phyloP scores from a whole-genome alignment of 1,140 invertebrate genomes.

The Homarus americanus region DNA sequence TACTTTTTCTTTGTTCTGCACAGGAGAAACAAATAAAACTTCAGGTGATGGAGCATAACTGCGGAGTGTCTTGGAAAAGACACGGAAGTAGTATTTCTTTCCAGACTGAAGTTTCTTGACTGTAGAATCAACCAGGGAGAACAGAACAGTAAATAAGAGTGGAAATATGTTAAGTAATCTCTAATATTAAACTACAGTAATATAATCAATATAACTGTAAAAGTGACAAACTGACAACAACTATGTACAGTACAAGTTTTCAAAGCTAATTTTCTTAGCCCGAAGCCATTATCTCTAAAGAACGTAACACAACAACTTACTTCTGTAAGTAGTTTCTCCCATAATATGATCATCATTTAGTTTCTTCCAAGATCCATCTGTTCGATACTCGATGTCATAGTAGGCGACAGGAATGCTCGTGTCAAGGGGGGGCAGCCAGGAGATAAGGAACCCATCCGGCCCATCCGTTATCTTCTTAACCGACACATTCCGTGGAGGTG shows the following conservation, averaged over 20 bases:
- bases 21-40: constrained; percentile 83
- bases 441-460: constrained; percentile 92
- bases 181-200: too few relatives aligned
- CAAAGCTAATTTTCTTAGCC: not conserved
- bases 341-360: constrained; percentile 92
- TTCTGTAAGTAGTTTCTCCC: constrained; percentile 91
- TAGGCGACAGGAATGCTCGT: constrained; percentile 84
- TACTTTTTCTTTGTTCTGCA: constrained; percentile 90
- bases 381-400: constrained; percentile 94
- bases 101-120: constrained; percentile 94
- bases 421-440: constrained; percentile 89
- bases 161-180: too few relatives aligned
- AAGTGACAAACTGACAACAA: too few relatives aligned
- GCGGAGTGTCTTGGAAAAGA: constrained; percentile 89
- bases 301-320: constrained; percentile 80
- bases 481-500: constrained; percentile 91
- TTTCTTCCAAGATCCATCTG: constrained; percentile 89
- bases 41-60: constrained; percentile 90
- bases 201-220: too few relatives aligned
- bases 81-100: constrained; percentile 92
- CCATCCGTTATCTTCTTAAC: constrained; percentile 91
- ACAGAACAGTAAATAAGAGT: not conserved
- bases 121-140: constrained; percentile 78
- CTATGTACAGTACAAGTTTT: too few relatives aligned
- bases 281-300: not conserved